Evolutionary conservation across 2,888 invertebrate species (phyloP).

Genomic region (Ectemnius lituratus): DNA sequence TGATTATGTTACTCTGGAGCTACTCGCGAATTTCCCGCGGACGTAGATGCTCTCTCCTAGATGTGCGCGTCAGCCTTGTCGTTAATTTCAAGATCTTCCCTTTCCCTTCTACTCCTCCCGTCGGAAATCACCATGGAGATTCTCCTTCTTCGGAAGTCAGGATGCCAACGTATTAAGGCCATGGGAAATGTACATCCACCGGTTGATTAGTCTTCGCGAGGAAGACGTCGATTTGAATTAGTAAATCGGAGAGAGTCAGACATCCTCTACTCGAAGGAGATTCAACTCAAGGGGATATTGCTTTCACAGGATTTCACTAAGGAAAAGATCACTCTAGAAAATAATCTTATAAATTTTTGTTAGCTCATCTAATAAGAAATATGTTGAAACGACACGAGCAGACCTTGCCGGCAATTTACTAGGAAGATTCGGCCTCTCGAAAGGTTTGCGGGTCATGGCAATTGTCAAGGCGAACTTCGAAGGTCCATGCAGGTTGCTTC

Average conservation of each 20-base stretch:
- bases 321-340: no score
- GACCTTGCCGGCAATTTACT: neutral
- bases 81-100: constrained; percentile 40
- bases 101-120: no score
- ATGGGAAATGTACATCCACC: constrained; percentile 25
- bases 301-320: no score
- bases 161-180: constrained; percentile 30
- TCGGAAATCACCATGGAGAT: constrained; percentile 35
- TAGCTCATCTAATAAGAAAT: no score
- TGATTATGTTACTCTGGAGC: constrained; percentile 52
- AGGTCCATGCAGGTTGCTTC: neutral
- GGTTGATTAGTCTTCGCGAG: constrained; percentile 37
- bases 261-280: neutral
- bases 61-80: constrained; percentile 24
- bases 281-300: neutral
- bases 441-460: neutral
- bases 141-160: constrained; percentile 38
- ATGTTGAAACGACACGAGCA: no score
- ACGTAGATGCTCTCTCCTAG: constrained; percentile 28
- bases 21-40: constrained; percentile 49
- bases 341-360: no score
- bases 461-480: neutral
- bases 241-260: neutral
- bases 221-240: constrained; percentile 24
- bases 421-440: neutral